A percentile compares a stretch with the other conserved stretches of the same genome.
Conservation (phyloP, 2,888 invertebrate species). For the Neoascia interrupta region DNA sequence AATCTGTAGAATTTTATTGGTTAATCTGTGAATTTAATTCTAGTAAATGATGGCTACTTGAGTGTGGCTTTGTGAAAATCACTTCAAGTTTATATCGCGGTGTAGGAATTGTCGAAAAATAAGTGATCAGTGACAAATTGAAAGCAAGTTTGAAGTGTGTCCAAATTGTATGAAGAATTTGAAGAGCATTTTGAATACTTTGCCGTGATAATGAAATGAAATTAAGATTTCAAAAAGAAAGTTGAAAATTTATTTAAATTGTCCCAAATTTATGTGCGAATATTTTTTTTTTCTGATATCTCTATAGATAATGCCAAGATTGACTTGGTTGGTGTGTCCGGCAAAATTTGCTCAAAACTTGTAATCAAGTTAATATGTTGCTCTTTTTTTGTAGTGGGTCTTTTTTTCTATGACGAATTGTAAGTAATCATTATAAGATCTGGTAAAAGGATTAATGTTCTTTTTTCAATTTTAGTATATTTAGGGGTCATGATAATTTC, state of each 20-base stretch:
- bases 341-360: too few relatives aligned
- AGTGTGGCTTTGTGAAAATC: constrained; percentile 22
- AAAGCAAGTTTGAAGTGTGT: constrained; percentile 14
- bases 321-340: too few relatives aligned
- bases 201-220: neutral
- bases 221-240: neutral
- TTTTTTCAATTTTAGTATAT: too few relatives aligned
- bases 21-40: constrained; percentile 15
- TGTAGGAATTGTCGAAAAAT: constrained; percentile 11
- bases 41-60: constrained; percentile 6
- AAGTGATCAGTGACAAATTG: constrained; percentile 32
- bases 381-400: too few relatives aligned
- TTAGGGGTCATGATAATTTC: too few relatives aligned
- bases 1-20: constrained; percentile 8
- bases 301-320: too few relatives aligned
- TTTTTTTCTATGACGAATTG: too few relatives aligned
- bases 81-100: constrained; percentile 6
- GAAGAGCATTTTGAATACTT: too few relatives aligned
- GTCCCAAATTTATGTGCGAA: constrained; percentile 23
- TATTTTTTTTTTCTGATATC: too few relatives aligned
- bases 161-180: neutral
- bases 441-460: too few relatives aligned
- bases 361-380: too few relatives aligned
- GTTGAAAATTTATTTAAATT: constrained; percentile 31
- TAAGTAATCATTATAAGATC: too few relatives aligned